A percentile compares a stretch with the other conserved stretches of the same genome.
phyloP scores from a whole-genome alignment of 35 echinoderm and acorn worm species.

The Heliocidaris tuberculata region DNA sequence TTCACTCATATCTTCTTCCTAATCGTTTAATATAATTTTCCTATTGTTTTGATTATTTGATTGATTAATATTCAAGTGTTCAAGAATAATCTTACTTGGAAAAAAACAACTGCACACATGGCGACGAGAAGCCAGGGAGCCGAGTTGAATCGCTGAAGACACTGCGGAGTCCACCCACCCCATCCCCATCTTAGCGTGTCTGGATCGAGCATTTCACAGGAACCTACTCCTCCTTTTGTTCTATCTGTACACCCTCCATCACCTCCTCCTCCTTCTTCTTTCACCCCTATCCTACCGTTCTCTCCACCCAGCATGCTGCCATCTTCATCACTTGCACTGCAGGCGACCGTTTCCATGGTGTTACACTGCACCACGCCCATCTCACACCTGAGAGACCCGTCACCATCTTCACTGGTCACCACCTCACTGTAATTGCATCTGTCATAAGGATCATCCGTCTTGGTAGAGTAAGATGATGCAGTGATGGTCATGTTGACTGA shows the following conservation, averaged over 20 bases:
- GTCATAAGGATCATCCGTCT: neutral
- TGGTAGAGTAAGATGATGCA: neutral
- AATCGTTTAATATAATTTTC: too few relatives aligned
- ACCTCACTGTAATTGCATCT: neutral
- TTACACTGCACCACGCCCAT: neutral
- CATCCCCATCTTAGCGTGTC: conserved; percentile 41
- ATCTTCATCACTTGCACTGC: neutral
- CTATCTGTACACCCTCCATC: neutral
- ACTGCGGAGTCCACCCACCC: conserved; percentile 47
- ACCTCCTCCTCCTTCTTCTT: neutral
- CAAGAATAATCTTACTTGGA: conserved; percentile 50
- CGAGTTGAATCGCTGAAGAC: conserved; percentile 55
- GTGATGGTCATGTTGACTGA: neutral
- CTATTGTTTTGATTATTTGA: too few relatives aligned
- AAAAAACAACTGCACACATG: conserved; percentile 26
- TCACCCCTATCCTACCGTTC: neutral
- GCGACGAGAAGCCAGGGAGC: conserved; percentile 42
- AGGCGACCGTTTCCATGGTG: neutral
- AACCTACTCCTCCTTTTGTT: neutral
- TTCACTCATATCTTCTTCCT: too few relatives aligned
- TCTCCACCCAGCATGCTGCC: neutral
- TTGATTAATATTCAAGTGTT: neutral
- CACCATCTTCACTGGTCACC: neutral
- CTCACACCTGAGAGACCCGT: neutral
- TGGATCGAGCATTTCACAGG: neutral